These are phyloP conservation scores for Agriopis marginaria DNA, from an alignment of 2,888 invertebrate genomes.

Conservation along the genomic window DNA sequence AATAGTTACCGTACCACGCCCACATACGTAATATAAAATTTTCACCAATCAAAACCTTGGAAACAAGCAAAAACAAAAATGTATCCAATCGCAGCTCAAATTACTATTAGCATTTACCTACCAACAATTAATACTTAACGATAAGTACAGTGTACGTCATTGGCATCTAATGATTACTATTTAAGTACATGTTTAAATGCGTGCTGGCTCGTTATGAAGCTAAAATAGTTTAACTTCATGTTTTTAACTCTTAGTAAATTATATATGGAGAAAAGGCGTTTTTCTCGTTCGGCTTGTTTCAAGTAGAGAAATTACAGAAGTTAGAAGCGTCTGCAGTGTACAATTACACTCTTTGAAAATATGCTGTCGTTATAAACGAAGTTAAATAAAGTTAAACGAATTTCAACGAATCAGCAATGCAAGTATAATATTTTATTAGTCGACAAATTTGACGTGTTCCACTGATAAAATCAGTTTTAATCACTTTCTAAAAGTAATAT, in stretches of 20 bases:
- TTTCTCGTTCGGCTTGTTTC: not conserved
- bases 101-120: not conserved
- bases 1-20: not conserved
- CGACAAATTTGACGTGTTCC: no score
- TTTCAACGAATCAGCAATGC: no score
- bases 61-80: constrained; percentile 2
- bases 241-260: not conserved
- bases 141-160: not conserved
- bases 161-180: constrained; percentile 6
- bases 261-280: not conserved
- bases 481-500: no score
- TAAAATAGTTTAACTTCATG: constrained; percentile 3
- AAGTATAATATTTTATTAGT: no score
- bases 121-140: not conserved
- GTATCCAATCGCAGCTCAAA: constrained; percentile 3
- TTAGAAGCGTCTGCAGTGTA: not conserved
- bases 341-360: no score
- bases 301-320: not conserved
- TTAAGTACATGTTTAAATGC: not conserved
- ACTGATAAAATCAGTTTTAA: no score
- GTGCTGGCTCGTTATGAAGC: not conserved
- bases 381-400: no score
- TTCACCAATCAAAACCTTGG: constrained; percentile 1
- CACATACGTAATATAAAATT: not conserved
- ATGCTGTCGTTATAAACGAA: no score